Evolutionary conservation across 2,113 vertebrate species (phyloP).

Genomic region (Calonectris borealis): DNA sequence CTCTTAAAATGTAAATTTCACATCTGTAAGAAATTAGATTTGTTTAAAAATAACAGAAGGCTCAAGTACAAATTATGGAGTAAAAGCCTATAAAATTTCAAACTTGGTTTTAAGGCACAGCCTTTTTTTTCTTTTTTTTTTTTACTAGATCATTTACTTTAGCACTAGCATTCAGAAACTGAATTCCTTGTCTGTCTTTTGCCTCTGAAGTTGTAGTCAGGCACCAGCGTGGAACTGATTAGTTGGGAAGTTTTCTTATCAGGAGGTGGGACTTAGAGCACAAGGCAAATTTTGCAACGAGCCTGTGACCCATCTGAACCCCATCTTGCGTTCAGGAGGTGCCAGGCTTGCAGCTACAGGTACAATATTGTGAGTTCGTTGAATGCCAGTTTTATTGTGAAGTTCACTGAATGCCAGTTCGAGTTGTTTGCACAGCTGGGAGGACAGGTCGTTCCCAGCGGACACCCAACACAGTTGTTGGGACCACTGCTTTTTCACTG

Average conservation of each 20-base stretch:
- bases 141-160: constrained; percentile 15
- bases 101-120: constrained; percentile 63
- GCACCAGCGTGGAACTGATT: not conserved
- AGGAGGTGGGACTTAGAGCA: not conserved
- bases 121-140: not conserved
- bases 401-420: not conserved
- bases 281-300: not conserved
- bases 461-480: not conserved
- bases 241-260: not conserved
- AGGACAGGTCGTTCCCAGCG: not conserved
- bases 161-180: not conserved
- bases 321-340: not conserved
- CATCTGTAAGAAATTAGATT: constrained; percentile 72
- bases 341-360: not conserved
- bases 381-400: not conserved
- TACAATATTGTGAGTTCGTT: not conserved
- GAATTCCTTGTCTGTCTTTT: not conserved
- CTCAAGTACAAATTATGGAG: constrained; percentile 61
- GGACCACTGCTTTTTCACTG: not conserved
- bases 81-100: constrained; percentile 68
- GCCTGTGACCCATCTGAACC: not conserved
- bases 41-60: constrained; percentile 74
- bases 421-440: not conserved
- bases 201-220: not conserved
- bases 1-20: constrained; percentile 74